Conservation (phyloP, 2,888 invertebrate genomes). For the Artemia sinica region DNA sequence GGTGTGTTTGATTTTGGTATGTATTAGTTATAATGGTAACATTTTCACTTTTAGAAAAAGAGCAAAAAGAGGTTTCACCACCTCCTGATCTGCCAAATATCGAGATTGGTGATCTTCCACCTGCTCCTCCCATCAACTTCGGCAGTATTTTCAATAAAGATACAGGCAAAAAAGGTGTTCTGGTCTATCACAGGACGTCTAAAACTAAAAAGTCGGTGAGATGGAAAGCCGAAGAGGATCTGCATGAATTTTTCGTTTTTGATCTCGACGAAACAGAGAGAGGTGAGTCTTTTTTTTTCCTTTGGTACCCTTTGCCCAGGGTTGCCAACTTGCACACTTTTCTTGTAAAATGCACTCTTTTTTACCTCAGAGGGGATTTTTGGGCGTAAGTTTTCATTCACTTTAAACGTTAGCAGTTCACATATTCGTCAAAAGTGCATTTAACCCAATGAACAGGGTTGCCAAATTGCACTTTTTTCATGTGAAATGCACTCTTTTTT, state of each 20-base stretch:
- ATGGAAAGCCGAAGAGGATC: slow-evolving; percentile 60
- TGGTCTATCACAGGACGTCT: slow-evolving; percentile 49
- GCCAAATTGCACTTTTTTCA: too few species aligned
- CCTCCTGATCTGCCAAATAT: slow-evolving; percentile 28
- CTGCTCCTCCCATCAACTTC: slow-evolving; percentile 17
- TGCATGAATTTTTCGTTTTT: slow-evolving; percentile 71
- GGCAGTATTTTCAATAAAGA: slow-evolving; percentile 24
- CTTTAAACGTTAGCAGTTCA: too few species aligned
- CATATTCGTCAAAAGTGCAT: too few species aligned
- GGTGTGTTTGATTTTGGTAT: too few species aligned
- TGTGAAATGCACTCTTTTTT: too few species aligned
- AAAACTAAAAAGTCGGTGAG: slow-evolving; percentile 50
- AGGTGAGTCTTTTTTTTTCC: slow-evolving; percentile 28
- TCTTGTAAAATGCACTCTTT: too few species aligned
- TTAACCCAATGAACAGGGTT: too few species aligned
- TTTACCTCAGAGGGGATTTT: too few species aligned
- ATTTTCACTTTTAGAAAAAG: neutral
- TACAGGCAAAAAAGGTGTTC: slow-evolving; percentile 34
- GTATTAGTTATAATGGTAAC: neutral
- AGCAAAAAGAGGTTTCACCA: slow-evolving; percentile 27
- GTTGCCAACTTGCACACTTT: too few species aligned
- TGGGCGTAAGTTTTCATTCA: too few species aligned
- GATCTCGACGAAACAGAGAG: slow-evolving; percentile 90
- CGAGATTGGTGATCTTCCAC: slow-evolving; percentile 21
- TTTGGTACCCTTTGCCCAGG: too few species aligned